phyloP scores from a whole-genome alignment of 2,888 invertebrate genomes.

The Ophioninae sp. region DNA sequence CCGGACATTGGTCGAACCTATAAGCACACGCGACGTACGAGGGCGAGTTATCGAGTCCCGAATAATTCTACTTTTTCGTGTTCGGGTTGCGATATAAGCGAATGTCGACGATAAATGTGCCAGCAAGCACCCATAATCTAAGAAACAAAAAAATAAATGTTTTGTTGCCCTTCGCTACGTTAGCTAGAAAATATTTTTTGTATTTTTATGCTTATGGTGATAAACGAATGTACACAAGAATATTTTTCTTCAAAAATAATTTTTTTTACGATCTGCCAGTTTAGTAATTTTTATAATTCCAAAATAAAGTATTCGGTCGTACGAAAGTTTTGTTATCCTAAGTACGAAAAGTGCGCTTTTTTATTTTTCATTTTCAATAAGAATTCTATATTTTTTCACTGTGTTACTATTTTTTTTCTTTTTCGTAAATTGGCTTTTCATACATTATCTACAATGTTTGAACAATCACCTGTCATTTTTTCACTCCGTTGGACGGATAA shows the following conservation, averaged over 20 bases:
- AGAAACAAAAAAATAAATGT: too few species aligned
- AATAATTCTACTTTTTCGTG: background rate
- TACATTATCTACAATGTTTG: too few species aligned
- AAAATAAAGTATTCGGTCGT: background rate
- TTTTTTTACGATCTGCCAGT: background rate
- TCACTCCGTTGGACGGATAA: too few species aligned
- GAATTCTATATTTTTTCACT: too few species aligned
- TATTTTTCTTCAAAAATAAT: background rate
- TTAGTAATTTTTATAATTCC: background rate
- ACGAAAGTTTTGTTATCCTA: background rate
- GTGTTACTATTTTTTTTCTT: too few species aligned
- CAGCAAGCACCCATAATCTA: too few species aligned
- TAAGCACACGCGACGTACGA: background rate
- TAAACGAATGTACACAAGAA: background rate
- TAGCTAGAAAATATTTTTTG: background rate
- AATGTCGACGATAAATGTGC: background rate
- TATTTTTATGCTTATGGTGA: background rate
- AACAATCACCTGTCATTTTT: too few species aligned
- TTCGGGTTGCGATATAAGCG: background rate
- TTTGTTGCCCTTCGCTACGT: too few species aligned
- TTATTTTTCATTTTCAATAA: background rate
- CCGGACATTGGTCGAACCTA: background rate
- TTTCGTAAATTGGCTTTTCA: too few species aligned
- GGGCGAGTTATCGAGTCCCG: background rate
- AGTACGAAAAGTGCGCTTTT: background rate